These are phyloP conservation scores for Scylla paramamosain DNA, from an alignment of 1,140 invertebrate genomes.

Conservation along the genomic window DNA sequence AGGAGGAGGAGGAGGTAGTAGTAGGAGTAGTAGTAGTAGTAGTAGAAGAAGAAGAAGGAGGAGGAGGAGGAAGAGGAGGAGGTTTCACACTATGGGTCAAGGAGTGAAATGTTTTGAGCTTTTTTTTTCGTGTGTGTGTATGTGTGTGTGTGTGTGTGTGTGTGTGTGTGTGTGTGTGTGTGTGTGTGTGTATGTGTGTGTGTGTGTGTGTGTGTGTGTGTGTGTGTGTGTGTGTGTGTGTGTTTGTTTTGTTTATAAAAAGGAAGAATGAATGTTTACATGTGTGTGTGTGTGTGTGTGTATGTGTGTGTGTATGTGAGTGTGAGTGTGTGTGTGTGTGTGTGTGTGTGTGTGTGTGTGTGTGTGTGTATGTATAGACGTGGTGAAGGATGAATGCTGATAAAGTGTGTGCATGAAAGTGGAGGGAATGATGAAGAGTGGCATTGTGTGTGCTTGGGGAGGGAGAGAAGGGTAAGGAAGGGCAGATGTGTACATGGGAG, in stretches of 20 bases:
- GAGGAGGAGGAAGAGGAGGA: too few relatives aligned
- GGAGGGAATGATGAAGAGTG: not conserved
- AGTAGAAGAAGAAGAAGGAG: too few relatives aligned
- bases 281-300: constrained; percentile 15
- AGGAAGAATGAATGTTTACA: too few relatives aligned
- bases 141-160: constrained; percentile 22
- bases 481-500: not conserved
- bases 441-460: not conserved
- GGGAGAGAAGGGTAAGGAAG: not conserved
- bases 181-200: constrained; percentile 16
- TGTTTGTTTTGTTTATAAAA: too few relatives aligned
- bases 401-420: not conserved
- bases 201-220: constrained; percentile 26
- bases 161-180: constrained; percentile 26
- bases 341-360: constrained; percentile 26
- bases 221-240: constrained; percentile 26
- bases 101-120: too few relatives aligned
- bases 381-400: not conserved
- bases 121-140: not conserved
- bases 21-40: not conserved
- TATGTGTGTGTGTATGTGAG: not conserved
- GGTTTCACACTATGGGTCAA: not conserved
- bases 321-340: not conserved
- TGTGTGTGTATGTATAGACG: constrained; percentile 7
- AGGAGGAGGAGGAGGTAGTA: not conserved